These are phyloP conservation scores for Tragelaphus strepsiceros DNA, from an alignment of 2,113 vertebrate genomes.

Conservation along the genomic window DNA sequence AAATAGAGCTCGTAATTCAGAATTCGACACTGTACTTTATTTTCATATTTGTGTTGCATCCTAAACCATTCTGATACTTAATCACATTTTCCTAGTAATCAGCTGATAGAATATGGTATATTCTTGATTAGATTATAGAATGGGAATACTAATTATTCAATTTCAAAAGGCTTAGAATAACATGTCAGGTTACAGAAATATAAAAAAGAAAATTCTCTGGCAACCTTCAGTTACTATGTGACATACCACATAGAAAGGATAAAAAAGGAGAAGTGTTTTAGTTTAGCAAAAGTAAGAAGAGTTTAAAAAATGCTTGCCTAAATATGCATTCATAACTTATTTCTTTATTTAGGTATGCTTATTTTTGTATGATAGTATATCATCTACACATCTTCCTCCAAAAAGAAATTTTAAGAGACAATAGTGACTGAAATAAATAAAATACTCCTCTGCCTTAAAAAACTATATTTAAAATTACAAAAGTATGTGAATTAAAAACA, in stretches of 20 bases:
- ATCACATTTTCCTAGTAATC: slow-evolving; percentile 50
- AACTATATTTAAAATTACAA: slow-evolving; percentile 58
- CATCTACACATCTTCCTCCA: not conserved
- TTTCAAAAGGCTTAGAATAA: slow-evolving; percentile 39
- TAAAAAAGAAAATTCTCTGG: not conserved
- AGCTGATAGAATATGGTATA: slow-evolving; percentile 49
- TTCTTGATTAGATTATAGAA: slow-evolving; percentile 62
- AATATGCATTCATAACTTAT: not conserved
- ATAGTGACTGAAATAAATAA: slow-evolving; percentile 23
- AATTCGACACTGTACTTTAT: slow-evolving; percentile 32
- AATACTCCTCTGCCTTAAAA: slow-evolving; percentile 39
- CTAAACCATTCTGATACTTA: slow-evolving; percentile 59
- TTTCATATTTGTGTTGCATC: slow-evolving; percentile 47
- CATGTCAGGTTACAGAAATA: not conserved
- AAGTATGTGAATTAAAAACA: slow-evolving; percentile 61
- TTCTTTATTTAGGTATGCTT: not conserved
- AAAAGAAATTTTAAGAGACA: slow-evolving; percentile 57
- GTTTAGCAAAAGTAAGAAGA: not conserved
- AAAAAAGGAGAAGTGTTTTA: not conserved
- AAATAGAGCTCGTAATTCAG: slow-evolving; percentile 21
- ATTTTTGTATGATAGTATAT: not conserved
- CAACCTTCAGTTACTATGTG: not conserved
- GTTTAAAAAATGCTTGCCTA: not conserved
- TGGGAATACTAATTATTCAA: slow-evolving; percentile 17
- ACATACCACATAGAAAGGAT: not conserved